Conservation (phyloP, 2,888 invertebrate genomes). For the Ectemnius cavifrons region DNA sequence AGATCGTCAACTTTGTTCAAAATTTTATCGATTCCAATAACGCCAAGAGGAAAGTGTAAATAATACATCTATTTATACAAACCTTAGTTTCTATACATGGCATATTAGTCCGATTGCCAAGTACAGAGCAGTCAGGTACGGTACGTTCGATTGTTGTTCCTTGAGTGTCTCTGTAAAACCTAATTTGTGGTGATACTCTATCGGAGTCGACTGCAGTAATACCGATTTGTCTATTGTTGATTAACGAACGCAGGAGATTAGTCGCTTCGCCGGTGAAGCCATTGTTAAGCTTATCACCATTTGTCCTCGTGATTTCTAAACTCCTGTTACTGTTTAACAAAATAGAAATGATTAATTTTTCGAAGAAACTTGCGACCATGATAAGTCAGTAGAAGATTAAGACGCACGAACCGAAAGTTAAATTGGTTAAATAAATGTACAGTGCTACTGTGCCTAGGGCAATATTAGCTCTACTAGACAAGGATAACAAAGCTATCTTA, state of each 20-base stretch:
- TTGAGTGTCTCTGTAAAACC: slow-evolving; percentile 81
- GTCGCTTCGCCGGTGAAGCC: slow-evolving; percentile 83
- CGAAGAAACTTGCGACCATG: background rate
- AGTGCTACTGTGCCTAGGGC: slow-evolving; percentile 20
- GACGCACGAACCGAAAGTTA: too few species aligned
- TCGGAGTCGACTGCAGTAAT: slow-evolving; percentile 79
- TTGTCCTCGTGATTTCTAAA: slow-evolving; percentile 75
- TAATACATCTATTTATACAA: slow-evolving; percentile 13
- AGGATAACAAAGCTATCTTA: slow-evolving; percentile 42
- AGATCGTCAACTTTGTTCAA: background rate
- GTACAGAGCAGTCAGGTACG: slow-evolving; percentile 72
- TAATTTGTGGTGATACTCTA: slow-evolving; percentile 79
- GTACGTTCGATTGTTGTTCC: slow-evolving; percentile 81
- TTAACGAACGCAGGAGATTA: slow-evolving; percentile 86
- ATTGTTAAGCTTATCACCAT: slow-evolving; percentile 74
- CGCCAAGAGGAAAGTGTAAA: too few species aligned
- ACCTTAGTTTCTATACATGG: slow-evolving; percentile 73
- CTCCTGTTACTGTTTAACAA: slow-evolving; percentile 70
- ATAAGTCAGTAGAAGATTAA: background rate
- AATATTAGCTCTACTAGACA: slow-evolving; percentile 17
- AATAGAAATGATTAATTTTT: too few species aligned
- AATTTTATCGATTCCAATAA: too few species aligned
- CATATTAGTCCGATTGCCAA: slow-evolving; percentile 75
- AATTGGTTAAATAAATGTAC: background rate
- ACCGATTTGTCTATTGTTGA: slow-evolving; percentile 87